These are phyloP conservation scores for Halcyon senegalensis DNA, from an alignment of 2,113 vertebrate genomes.

Conservation along the genomic window DNA sequence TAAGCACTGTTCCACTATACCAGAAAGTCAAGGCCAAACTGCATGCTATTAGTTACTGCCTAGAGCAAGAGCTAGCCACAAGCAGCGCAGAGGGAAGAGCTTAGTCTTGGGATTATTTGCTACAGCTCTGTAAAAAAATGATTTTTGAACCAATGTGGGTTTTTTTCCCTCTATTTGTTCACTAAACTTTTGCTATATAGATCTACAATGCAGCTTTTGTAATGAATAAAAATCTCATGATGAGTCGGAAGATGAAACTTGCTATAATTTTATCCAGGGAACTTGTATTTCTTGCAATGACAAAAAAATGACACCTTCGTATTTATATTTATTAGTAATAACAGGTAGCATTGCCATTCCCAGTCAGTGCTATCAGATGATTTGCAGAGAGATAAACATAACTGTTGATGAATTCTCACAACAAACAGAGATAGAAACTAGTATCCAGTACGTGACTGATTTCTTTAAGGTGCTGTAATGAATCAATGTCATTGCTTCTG, in stretches of 20 bases:
- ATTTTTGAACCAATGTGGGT: neutral
- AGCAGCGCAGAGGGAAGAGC: neutral
- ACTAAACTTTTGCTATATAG: neutral
- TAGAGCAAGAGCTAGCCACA: neutral
- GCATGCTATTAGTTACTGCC: neutral
- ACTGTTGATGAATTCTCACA: neutral
- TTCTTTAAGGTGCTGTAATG: slow-evolving; percentile 1
- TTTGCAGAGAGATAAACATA: neutral
- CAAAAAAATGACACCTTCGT: neutral
- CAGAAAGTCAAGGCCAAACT: slow-evolving; percentile 12
- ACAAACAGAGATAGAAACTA: neutral
- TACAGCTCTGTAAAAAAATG: neutral
- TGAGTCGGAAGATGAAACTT: neutral
- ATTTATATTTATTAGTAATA: neutral
- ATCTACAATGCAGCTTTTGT: neutral
- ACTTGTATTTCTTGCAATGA: neutral
- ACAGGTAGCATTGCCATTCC: neutral
- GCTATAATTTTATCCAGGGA: neutral
- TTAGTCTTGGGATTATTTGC: neutral
- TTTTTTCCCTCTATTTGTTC: neutral
- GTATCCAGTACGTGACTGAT: neutral
- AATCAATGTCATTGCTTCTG: neutral
- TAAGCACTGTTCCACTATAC: neutral
- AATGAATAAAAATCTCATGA: neutral
- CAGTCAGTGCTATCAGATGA: neutral